Conservation (phyloP, 2,113 vertebrate species). For the Indicator indicator region DNA sequence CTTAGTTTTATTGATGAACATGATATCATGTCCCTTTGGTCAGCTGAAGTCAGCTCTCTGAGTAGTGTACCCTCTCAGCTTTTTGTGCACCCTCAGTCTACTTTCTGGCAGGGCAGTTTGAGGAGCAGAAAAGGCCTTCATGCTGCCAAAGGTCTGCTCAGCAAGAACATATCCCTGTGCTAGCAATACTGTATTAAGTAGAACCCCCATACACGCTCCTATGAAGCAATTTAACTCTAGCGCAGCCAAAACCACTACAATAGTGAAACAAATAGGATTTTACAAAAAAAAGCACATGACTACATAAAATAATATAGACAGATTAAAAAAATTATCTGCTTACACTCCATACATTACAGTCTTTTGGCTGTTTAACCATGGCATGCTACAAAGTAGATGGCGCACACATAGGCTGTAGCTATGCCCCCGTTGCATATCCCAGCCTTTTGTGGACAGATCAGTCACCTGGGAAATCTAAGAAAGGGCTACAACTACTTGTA, state of each 20-base stretch:
- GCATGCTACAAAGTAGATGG: background rate
- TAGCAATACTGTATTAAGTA: background rate
- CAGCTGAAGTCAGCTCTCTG: background rate
- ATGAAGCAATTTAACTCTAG: background rate
- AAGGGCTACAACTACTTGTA: background rate
- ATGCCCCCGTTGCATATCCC: too few relatives aligned
- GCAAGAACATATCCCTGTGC: background rate
- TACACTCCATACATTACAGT: too few relatives aligned
- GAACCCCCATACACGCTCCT: background rate
- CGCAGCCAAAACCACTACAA: background rate
- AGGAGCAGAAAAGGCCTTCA: background rate
- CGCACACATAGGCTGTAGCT: background rate
- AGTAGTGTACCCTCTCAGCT: too few relatives aligned
- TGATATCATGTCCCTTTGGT: background rate
- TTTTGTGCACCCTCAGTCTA: background rate
- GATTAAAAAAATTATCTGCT: background rate
- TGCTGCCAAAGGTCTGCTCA: background rate
- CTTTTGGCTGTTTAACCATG: background rate
- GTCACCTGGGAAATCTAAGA: background rate
- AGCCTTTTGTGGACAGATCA: background rate
- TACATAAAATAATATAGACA: background rate
- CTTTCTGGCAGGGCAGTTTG: accelerated
- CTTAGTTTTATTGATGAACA: background rate
- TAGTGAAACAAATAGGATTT: background rate
- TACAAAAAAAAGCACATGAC: background rate